phyloP scores from a whole-genome alignment of 2,113 vertebrate species.

The Pituophis catenifer region DNA sequence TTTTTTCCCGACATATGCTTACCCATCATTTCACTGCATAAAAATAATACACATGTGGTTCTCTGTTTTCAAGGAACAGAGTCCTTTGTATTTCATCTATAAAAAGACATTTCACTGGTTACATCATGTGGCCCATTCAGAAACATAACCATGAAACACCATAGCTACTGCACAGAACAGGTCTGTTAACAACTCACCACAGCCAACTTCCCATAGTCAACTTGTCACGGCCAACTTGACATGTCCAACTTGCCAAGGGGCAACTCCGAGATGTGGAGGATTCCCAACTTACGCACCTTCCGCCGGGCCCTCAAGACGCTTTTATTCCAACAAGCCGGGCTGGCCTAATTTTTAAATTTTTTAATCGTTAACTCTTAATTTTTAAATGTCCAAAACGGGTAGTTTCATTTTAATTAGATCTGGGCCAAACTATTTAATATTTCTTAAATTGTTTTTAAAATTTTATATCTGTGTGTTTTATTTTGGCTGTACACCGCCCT shows the following conservation, averaged over 20 bases:
- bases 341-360: no score
- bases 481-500: no score
- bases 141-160: conserved; percentile 4
- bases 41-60: conserved; percentile 22
- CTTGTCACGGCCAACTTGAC: no score
- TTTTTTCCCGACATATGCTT: conserved; percentile 37
- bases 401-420: no score
- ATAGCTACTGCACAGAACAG: background rate
- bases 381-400: no score
- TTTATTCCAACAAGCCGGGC: no score
- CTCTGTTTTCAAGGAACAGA: conserved; percentile 24
- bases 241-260: background rate
- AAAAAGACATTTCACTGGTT: conserved; percentile 28
- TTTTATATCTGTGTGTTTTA: no score
- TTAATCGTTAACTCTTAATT: no score
- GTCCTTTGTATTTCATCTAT: conserved; percentile 9
- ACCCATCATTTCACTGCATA: conserved; percentile 35
- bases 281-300: no score
- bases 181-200: background rate
- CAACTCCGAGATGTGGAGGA: background rate
- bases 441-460: no score
- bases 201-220: background rate
- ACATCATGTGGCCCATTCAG: conserved; percentile 20
- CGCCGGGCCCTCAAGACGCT: no score
- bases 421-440: no score